These are phyloP conservation scores for Brachymystax lenok DNA, from an alignment of 2,797 vertebrate genomes.

Conservation along the genomic window DNA sequence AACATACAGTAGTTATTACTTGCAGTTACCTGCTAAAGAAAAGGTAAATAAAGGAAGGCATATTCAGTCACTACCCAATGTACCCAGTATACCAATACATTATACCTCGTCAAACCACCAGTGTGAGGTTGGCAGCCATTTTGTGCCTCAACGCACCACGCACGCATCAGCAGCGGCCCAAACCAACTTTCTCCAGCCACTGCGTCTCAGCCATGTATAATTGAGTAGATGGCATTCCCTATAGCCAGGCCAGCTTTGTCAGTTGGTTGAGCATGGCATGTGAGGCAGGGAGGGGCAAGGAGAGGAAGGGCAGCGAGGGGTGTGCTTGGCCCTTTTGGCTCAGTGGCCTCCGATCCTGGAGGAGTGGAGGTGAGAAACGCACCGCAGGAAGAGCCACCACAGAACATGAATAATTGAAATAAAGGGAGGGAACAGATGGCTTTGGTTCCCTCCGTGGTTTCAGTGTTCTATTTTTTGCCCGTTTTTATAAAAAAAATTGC, in stretches of 20 bases:
- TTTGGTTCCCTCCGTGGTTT: no score
- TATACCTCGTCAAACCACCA: no score
- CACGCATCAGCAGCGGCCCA: slow-evolving; percentile 8
- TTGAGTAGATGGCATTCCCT: slow-evolving; percentile 48
- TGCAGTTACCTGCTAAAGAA: no score
- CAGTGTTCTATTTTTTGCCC: no score
- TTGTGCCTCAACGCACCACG: background rate
- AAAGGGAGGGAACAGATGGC: slow-evolving; percentile 63
- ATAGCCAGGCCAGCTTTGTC: slow-evolving; percentile 53
- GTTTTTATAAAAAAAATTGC: no score
- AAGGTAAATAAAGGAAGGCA: no score
- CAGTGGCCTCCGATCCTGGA: slow-evolving; percentile 57
- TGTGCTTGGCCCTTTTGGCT: slow-evolving; percentile 56
- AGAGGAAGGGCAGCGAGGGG: background rate
- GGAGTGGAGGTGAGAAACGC: slow-evolving; percentile 68
- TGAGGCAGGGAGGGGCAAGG: slow-evolving; percentile 18
- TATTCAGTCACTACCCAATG: no score
- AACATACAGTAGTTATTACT: no score
- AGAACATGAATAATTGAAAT: slow-evolving; percentile 71
- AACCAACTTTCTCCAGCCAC: slow-evolving; percentile 3
- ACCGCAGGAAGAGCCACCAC: slow-evolving; percentile 48
- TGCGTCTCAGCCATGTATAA: slow-evolving; percentile 60
- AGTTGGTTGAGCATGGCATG: slow-evolving; percentile 65
- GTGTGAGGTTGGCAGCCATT: no score
- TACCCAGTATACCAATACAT: no score